Conservation (phyloP, 2,888 invertebrate species). For the Chesias legatella region DNA sequence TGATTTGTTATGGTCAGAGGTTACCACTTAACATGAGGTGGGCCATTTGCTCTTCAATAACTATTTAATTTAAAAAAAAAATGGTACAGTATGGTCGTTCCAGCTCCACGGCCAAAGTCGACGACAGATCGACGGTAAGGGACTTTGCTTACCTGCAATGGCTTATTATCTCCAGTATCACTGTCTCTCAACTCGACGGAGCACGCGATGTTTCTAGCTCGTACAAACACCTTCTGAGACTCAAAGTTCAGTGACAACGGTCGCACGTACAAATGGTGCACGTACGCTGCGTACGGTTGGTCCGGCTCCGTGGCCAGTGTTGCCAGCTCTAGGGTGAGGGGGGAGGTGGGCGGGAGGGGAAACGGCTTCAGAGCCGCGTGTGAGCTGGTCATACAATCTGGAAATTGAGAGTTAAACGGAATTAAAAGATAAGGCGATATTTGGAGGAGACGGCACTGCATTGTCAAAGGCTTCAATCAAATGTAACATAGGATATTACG, state of each 20-base stretch:
- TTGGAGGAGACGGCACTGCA: no score
- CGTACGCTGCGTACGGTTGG: constrained; percentile 90
- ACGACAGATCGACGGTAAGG: no score
- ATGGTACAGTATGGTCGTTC: no score
- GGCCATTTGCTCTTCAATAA: no score
- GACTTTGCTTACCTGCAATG: constrained; percentile 83
- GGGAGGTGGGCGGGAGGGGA: constrained; percentile 86
- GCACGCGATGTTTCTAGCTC: constrained; percentile 97
- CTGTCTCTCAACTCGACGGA: constrained; percentile 92
- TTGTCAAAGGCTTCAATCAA: no score
- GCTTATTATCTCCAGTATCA: constrained; percentile 81
- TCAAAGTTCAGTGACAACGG: constrained; percentile 93
- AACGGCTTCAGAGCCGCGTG: constrained; percentile 92
- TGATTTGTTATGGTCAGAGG: no score
- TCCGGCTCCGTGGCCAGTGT: constrained; percentile 87
- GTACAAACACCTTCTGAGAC: constrained; percentile 93
- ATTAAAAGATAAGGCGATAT: no score
- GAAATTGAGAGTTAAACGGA: constrained; percentile 24
- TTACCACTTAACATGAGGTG: no score
- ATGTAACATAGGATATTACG: no score
- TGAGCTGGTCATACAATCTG: constrained; percentile 92
- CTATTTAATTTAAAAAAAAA: no score
- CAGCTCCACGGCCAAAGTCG: no score
- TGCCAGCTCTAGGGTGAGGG: constrained; percentile 91
- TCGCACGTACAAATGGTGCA: constrained; percentile 96